Conservation (phyloP, 2,113 vertebrate species). For the Melanerpes formicivorus region DNA sequence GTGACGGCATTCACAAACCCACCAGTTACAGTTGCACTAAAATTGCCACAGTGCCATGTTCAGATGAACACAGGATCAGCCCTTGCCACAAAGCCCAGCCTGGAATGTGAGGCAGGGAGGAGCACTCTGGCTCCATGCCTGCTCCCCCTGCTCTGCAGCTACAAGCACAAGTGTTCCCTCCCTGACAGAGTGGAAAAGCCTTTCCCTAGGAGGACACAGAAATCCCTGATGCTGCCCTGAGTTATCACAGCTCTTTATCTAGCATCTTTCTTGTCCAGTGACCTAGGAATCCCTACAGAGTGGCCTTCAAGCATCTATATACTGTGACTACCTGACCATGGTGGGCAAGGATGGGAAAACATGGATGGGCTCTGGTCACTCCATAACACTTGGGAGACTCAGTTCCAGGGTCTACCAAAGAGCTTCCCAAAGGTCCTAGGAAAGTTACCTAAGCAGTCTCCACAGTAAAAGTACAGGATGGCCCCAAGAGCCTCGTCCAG, state of each 20-base stretch:
- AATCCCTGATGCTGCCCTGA: neutral
- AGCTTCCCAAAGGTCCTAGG: neutral
- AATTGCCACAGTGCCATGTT: neutral
- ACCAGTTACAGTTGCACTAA: neutral
- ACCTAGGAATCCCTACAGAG: neutral
- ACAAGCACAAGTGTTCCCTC: neutral
- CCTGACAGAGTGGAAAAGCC: neutral
- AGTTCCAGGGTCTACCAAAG: neutral
- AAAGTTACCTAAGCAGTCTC: neutral
- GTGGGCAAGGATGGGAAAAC: neutral
- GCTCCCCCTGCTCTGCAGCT: neutral
- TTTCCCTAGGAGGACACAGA: neutral
- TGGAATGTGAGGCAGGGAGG: neutral
- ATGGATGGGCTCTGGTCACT: accelerated
- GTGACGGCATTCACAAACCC: neutral
- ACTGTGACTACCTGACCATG: neutral
- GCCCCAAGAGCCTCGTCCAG: neutral
- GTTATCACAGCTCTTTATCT: neutral
- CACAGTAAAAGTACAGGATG: neutral
- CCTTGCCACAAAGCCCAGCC: neutral
- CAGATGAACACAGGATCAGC: neutral
- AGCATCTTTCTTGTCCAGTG: neutral
- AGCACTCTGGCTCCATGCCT: neutral
- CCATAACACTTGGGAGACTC: neutral
- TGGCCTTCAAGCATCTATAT: accelerated